phyloP scores from a whole-genome alignment of 2,797 vertebrate species.

The Pseudochirops cupreus region DNA sequence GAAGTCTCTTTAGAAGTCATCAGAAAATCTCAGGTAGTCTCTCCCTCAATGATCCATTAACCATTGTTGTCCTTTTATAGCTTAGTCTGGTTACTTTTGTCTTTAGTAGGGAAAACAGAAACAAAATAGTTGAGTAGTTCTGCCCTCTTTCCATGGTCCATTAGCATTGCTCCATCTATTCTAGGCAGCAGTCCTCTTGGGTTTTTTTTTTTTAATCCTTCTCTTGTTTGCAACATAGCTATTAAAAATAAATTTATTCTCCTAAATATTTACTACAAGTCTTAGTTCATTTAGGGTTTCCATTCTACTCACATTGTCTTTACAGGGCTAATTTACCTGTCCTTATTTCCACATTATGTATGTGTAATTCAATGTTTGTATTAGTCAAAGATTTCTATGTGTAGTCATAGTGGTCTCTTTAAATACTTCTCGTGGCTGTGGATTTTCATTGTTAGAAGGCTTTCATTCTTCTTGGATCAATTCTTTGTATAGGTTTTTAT shows the following conservation, averaged over 20 bases:
- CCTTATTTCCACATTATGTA: background rate
- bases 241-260: background rate
- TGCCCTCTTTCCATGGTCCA: background rate
- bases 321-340: background rate
- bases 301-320: background rate
- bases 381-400: no score
- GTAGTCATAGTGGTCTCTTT: no score
- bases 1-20: no score
- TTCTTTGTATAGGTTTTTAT: background rate
- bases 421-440: no score
- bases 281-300: background rate
- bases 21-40: background rate
- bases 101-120: background rate
- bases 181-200: background rate
- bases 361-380: no score
- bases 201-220: background rate
- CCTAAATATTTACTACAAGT: background rate
- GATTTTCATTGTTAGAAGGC: background rate
- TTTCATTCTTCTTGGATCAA: background rate
- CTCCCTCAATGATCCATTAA: background rate
- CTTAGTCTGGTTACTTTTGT: background rate
- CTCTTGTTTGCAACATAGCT: background rate
- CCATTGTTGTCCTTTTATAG: background rate
- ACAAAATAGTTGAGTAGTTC: background rate
- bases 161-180: background rate